Conservation (phyloP, 2,888 invertebrate species). For the Parapristionchus giblindavisi region DNA sequence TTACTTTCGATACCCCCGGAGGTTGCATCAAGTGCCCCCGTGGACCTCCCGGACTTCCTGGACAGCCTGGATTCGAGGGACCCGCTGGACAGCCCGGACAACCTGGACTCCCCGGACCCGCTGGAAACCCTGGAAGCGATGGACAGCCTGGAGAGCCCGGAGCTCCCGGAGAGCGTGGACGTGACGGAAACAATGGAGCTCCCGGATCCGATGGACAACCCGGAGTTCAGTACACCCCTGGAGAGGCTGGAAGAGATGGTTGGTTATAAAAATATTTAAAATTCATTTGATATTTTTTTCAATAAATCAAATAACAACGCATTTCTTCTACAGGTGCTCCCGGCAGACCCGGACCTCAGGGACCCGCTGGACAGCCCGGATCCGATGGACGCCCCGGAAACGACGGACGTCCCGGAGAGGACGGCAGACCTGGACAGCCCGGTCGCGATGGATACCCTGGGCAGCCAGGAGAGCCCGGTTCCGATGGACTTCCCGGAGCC, state of each 20-base stretch:
- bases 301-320: no score
- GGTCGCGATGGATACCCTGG: conserved; percentile 31
- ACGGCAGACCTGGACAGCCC: conserved; percentile 33
- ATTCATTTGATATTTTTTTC: no score
- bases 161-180: conserved; percentile 6
- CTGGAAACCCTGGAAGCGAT: conserved; percentile 34
- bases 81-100: conserved; percentile 36
- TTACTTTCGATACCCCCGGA: conserved; percentile 34
- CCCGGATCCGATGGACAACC: conserved; percentile 27
- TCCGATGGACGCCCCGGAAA: conserved; percentile 27
- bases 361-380: conserved; percentile 34
- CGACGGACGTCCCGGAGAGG: conserved; percentile 31
- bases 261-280: no score
- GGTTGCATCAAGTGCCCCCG: conserved; percentile 22
- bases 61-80: conserved; percentile 34
- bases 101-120: conserved; percentile 18
- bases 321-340: no score
- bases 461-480: conserved; percentile 34
- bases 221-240: conserved; percentile 38
- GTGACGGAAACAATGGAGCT: conserved; percentile 24
- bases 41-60: conserved; percentile 28
- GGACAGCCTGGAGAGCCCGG: conserved; percentile 29
- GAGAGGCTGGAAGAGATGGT: conserved; percentile 37
- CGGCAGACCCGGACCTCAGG: conserved; percentile 38
- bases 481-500: conserved; percentile 34